Evolutionary conservation across 2,888 invertebrate species (phyloP).

Genomic region (Parapristionchus giblindavisi): DNA sequence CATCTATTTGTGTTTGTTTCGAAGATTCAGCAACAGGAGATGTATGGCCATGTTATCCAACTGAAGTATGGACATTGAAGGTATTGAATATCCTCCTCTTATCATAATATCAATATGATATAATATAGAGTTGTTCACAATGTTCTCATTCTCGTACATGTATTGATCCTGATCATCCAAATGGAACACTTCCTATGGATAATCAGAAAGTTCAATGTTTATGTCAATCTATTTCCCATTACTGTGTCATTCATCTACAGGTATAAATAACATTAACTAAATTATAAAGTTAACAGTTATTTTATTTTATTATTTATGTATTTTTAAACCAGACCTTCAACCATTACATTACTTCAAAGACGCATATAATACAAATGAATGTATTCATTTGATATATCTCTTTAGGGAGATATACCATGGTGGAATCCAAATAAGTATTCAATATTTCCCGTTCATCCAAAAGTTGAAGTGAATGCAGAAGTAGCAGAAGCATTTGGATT

Average conservation of each 20-base stretch:
- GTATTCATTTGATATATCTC: too few species aligned
- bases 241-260: conserved; percentile 62
- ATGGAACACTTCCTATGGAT: conserved; percentile 50
- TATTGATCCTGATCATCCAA: conserved; percentile 66
- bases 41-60: conserved; percentile 69
- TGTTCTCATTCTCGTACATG: conserved; percentile 68
- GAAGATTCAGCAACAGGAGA: conserved; percentile 67
- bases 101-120: not conserved
- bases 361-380: too few species aligned
- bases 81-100: conserved; percentile 40
- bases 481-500: conserved; percentile 63
- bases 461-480: conserved; percentile 51
- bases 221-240: conserved; percentile 68
- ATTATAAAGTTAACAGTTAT: not conserved
- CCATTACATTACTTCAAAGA: too few species aligned
- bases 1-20: conserved; percentile 67
- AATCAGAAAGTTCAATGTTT: conserved; percentile 50
- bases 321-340: too few species aligned
- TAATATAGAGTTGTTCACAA: conserved; percentile 57
- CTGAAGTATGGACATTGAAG: conserved; percentile 64
- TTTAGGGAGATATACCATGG: conserved; percentile 59
- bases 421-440: conserved; percentile 68
- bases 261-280: conserved; percentile 2
- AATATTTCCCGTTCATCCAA: conserved; percentile 61
- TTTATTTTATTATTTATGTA: not conserved